Base-by-base conservation (phyloP, 2,888 invertebrate species). In the Microctonus aethiopoides region DNA sequence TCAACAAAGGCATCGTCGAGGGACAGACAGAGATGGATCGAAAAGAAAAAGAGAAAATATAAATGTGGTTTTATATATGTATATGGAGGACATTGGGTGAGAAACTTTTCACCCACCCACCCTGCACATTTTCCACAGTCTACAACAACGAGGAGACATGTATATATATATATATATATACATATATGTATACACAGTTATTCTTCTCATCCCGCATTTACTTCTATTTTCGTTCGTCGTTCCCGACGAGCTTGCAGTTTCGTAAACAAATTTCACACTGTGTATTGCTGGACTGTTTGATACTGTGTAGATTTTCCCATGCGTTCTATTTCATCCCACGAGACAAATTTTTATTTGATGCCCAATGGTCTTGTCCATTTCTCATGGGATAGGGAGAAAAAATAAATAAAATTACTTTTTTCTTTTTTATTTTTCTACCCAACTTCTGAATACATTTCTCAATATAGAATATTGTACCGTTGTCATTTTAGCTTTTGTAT, bases 1-100 rank as follows among this genome's bases (percentile, higher is more conserved):
- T 78, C 77, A 78, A 78, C 77, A 78, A 77, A 76, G 68, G 68
- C 56, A 67, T 70, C 62, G 56, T 59, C 24, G 51, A 46, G 59
- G 41, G 36, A 51, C 20, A 51, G 57, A 36, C 51, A 51, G 36
- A 60, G 36, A 29, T 34, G 24, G 59, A 54, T 41, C 54, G 59
- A 16, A 16, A 26, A 57, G 16, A 26, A 16, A 62, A 46, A 26
- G 34, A 16, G 16, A 46, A 16, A 46, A 7, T 5, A 46, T 46
- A 46, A 16, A 46, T 46, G 46, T 46, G 46, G 46, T 46, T 46
- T 16, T 46, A 16, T 4, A 5, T 59, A 16, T 59, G 20, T 32
- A 26, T 67, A 32, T 39, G 26, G 39, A 6, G 54, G 36, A 36
- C 24, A 24, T 64, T 52, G 26, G 36, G 34, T 36, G 54, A 36